Conservation (phyloP, 23 tunicate genomes). For the Ciona savignyi region DNA sequence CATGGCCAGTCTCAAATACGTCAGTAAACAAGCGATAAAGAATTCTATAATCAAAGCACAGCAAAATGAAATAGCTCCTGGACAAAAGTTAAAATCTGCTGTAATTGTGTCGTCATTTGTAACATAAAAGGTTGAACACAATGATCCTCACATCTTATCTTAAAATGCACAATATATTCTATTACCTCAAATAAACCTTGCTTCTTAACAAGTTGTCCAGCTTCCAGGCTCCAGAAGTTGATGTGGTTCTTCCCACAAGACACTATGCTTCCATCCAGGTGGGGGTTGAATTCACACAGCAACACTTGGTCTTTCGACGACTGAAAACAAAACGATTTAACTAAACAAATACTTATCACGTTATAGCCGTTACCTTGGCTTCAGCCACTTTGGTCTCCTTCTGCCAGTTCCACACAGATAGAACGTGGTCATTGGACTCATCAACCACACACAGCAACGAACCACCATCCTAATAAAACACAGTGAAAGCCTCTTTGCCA, state of each 20-base stretch:
- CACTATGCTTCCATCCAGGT: slow-evolving; percentile 41
- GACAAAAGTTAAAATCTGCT: too few relatives aligned
- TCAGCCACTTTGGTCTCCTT: slow-evolving; percentile 71
- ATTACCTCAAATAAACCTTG: slow-evolving; percentile 83
- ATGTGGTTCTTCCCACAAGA: slow-evolving; percentile 81
- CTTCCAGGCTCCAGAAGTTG: slow-evolving; percentile 62
- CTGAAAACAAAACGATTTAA: slow-evolving; percentile 17
- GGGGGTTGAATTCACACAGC: slow-evolving; percentile 76
- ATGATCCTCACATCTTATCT: background rate
- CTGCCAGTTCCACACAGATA: slow-evolving; percentile 82
- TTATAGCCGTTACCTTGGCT: slow-evolving; percentile 57
- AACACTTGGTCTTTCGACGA: slow-evolving; percentile 84
- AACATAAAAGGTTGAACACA: background rate
- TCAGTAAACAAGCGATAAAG: too few relatives aligned
- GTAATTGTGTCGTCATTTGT: too few relatives aligned
- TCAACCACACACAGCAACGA: slow-evolving; percentile 60
- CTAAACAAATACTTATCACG: too few relatives aligned
- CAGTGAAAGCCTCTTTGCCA: background rate
- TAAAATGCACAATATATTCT: background rate
- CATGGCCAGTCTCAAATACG: too few relatives aligned
- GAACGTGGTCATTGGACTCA: slow-evolving; percentile 90
- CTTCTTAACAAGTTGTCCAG: slow-evolving; percentile 47
- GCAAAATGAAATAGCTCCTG: too few relatives aligned
- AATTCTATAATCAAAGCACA: too few relatives aligned
- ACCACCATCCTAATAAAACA: slow-evolving; percentile 66